Evolutionary conservation across 2,797 vertebrate genomes (phyloP).

Genomic region (Labeo calbasu): DNA sequence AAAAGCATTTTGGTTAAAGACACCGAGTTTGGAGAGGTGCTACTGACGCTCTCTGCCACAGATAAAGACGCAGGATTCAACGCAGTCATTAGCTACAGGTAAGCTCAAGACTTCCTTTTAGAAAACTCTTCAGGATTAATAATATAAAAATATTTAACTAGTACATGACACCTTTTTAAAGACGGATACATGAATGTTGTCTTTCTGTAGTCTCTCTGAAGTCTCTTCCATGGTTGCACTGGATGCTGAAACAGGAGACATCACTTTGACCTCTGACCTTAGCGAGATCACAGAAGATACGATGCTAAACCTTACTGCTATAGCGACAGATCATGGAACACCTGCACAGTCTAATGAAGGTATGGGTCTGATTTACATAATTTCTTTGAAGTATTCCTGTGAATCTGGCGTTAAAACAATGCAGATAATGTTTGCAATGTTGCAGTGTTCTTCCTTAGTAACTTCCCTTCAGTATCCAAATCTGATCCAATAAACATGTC

Average conservation of each 20-base stretch:
- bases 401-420: not conserved
- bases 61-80: conserved; percentile 77
- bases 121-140: not conserved
- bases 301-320: conserved; percentile 66
- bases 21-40: conserved; percentile 66
- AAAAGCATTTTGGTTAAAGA: conserved; percentile 69
- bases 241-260: conserved; percentile 68
- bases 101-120: not conserved
- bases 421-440: not conserved
- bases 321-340: conserved; percentile 75
- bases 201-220: conserved; percentile 67
- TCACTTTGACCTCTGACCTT: conserved; percentile 73
- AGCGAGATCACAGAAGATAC: conserved; percentile 68
- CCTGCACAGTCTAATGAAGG: conserved; percentile 74
- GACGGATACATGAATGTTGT: not conserved
- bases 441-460: not conserved
- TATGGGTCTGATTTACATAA: conserved; percentile 53
- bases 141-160: not conserved
- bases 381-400: not conserved
- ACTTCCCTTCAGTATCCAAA: not conserved
- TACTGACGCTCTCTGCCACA: conserved; percentile 72
- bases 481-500: not conserved
- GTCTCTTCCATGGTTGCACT: conserved; percentile 54
- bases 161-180: too few relatives aligned
- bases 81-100: conserved; percentile 80